These are phyloP conservation scores for Scaptomyza pallida DNA, from an alignment of 1,140 invertebrate genomes.

Conservation along the genomic window DNA sequence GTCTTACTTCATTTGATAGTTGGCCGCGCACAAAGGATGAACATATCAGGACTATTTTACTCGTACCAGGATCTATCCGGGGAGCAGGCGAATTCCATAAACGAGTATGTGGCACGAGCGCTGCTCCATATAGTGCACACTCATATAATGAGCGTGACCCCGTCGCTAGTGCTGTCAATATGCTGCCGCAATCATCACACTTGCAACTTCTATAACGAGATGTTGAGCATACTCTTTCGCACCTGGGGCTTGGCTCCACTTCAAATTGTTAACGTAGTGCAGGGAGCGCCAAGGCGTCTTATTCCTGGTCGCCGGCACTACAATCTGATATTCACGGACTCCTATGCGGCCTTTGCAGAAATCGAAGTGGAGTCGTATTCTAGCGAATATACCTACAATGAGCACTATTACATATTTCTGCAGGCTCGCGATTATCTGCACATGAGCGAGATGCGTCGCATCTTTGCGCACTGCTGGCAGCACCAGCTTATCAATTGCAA, in stretches of 20 bases:
- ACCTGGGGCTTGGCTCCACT: conserved; percentile 62
- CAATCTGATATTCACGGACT: conserved; percentile 73
- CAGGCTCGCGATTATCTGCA: conserved; percentile 58
- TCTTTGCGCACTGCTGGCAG: conserved; percentile 73
- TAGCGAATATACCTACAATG: conserved; percentile 64
- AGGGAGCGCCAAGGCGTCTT: conserved; percentile 2
- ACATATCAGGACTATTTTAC: conserved; percentile 51
- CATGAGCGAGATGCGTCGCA: conserved; percentile 57
- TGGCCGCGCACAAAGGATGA: conserved; percentile 44
- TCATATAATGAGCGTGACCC: conserved; percentile 59
- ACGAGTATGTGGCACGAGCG: conserved; percentile 63
- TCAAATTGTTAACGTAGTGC: conserved; percentile 61
- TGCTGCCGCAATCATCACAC: conserved; percentile 67
- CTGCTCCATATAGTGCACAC: conserved; percentile 66
- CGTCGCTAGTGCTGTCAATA: conserved; percentile 59
- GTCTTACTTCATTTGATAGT: not conserved
- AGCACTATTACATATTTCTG: conserved; percentile 76
- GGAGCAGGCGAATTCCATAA: conserved; percentile 61
- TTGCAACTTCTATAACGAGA: conserved; percentile 72
- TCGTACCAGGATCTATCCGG: conserved; percentile 62
- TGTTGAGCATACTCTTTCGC: conserved; percentile 64
- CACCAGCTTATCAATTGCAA: conserved; percentile 74
- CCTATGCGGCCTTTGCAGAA: conserved; percentile 62
- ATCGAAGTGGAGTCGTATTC: conserved; percentile 61
- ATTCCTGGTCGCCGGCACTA: conserved; percentile 52